phyloP scores from a whole-genome alignment of 2,113 vertebrate species.

The Epinephelus cyanopodus region DNA sequence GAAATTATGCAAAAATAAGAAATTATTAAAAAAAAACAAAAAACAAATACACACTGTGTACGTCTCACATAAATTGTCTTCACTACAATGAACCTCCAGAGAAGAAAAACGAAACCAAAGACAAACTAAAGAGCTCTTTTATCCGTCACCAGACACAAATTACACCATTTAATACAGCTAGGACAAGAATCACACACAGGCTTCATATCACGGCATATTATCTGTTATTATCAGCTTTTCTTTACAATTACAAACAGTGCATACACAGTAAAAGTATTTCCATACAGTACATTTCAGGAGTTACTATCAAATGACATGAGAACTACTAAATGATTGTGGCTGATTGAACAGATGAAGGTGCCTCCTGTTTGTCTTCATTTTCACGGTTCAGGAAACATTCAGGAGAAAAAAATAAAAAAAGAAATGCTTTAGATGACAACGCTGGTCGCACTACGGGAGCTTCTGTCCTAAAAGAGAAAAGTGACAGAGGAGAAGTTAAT shows the following conservation, averaged over 20 bases:
- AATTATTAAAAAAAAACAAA: neutral
- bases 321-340: neutral
- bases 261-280: conserved; percentile 5
- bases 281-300: conserved; percentile 16
- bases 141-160: conserved; percentile 38
- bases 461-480: conserved; percentile 88
- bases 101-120: no score
- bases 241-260: neutral
- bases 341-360: conserved; percentile 24
- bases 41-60: neutral
- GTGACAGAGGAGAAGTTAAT: conserved; percentile 40
- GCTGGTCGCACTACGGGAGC: conserved; percentile 92
- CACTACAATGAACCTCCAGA: neutral
- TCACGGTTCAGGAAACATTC: conserved; percentile 47
- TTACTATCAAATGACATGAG: conserved; percentile 4
- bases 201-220: conserved; percentile 13
- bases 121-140: neutral
- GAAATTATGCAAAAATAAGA: conserved; percentile 30
- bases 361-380: conserved; percentile 57
- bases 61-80: neutral
- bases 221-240: conserved; percentile 7
- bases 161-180: neutral
- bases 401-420: conserved; percentile 43
- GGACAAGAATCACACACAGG: conserved; percentile 15
- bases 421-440: conserved; percentile 88